These are phyloP conservation scores for Zaprionus capensis DNA, from an alignment of 1,140 invertebrate genomes.

Conservation along the genomic window DNA sequence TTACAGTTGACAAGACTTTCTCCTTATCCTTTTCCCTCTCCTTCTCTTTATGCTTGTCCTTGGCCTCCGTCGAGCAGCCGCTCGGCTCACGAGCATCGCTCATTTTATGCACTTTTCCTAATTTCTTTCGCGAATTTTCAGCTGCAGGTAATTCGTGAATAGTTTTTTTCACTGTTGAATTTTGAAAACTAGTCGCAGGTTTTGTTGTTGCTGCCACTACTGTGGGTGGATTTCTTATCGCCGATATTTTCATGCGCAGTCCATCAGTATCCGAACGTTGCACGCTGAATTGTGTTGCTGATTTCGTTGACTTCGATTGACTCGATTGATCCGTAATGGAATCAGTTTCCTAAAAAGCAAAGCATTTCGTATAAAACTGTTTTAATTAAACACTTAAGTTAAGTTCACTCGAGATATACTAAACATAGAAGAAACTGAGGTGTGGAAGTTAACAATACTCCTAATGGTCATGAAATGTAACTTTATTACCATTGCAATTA, in stretches of 20 bases:
- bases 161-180: background rate
- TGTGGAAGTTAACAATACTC: background rate
- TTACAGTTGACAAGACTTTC: conserved; percentile 23
- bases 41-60: conserved; percentile 35
- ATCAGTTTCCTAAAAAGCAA: conserved; percentile 63
- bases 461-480: background rate
- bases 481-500: background rate
- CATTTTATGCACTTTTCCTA: conserved; percentile 42
- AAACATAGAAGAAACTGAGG: background rate
- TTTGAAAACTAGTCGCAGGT: conserved; percentile 19
- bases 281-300: conserved; percentile 81
- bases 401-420: conserved; percentile 4
- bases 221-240: conserved; percentile 66
- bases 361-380: conserved; percentile 1
- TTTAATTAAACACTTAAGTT: background rate
- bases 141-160: background rate
- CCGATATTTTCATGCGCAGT: conserved; percentile 82
- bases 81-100: conserved; percentile 54
- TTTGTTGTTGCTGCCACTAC: conserved; percentile 26
- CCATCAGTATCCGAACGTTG: conserved; percentile 80
- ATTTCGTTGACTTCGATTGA: conserved; percentile 74
- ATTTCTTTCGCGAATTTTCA: conserved; percentile 37
- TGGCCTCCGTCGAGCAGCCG: conserved; percentile 54
- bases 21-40: conserved; percentile 24
- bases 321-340: conserved; percentile 79